Conservation (phyloP, 2,888 invertebrate species). For the Pristionchus entomophagus region DNA sequence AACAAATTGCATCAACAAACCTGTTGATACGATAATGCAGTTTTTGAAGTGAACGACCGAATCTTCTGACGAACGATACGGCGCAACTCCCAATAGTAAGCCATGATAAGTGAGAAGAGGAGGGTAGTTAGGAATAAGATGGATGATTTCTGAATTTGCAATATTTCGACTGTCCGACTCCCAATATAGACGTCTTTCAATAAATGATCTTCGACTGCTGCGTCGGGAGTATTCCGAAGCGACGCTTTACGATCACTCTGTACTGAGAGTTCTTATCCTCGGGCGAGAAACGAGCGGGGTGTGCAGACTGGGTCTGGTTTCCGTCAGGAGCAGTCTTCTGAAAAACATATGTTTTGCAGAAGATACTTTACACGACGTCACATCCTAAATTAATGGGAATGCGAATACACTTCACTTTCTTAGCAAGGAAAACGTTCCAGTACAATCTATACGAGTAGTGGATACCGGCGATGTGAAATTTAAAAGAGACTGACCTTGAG, state of each 20-base stretch:
- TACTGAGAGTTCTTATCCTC: slow-evolving; percentile 94
- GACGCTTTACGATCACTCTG: slow-evolving; percentile 89
- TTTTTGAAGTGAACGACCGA: slow-evolving; percentile 61
- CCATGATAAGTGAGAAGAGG: slow-evolving; percentile 34
- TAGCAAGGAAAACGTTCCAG: too few relatives aligned
- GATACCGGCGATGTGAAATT: too few relatives aligned
- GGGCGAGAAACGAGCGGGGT: slow-evolving; percentile 95
- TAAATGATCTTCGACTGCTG: slow-evolving; percentile 82
- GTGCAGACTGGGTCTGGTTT: slow-evolving; percentile 89
- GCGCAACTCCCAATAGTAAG: slow-evolving; percentile 66
- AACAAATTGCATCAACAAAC: slow-evolving; percentile 23
- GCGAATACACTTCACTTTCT: too few relatives aligned
- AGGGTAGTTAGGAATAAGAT: neutral
- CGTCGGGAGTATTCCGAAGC: slow-evolving; percentile 89
- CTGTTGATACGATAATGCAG: slow-evolving; percentile 65
- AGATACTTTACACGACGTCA: too few relatives aligned
- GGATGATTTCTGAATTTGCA: neutral
- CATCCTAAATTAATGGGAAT: too few relatives aligned
- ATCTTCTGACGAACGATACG: slow-evolving; percentile 65
- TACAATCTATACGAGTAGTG: too few relatives aligned
- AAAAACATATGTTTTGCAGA: too few relatives aligned
- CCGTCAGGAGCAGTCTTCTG: slow-evolving; percentile 87
- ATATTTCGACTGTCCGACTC: neutral
- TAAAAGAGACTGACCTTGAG: too few relatives aligned
- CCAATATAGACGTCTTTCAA: slow-evolving; percentile 53